Percentiles rank a stretch among this genome's conserved stretches.
These are phyloP conservation scores for Macrobrachium nipponense DNA, from an alignment of 1,140 invertebrate species.

Conservation along the genomic window DNA sequence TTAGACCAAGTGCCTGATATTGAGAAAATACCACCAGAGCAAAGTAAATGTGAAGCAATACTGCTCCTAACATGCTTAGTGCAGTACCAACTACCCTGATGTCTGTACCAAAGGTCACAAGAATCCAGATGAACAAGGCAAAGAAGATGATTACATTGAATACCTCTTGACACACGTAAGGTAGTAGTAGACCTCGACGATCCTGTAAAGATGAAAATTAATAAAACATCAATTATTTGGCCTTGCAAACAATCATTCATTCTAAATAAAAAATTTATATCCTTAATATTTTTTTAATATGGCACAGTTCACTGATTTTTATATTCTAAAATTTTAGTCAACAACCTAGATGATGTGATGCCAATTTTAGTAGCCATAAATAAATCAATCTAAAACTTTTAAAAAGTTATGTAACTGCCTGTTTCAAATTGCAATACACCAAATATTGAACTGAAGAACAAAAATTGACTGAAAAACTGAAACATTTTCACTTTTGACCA, in stretches of 20 bases:
- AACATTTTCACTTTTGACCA: no score
- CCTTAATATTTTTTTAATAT: background rate
- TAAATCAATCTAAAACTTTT: no score
- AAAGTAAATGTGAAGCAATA: conserved; percentile 45
- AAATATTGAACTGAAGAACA: no score
- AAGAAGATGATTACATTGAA: conserved; percentile 24
- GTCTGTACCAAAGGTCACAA: conserved; percentile 28
- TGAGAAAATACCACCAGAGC: conserved; percentile 61
- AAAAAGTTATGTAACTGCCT: no score
- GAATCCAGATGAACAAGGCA: conserved; percentile 28
- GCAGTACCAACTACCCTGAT: background rate
- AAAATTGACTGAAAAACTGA: no score
- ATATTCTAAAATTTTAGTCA: no score
- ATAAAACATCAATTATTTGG: background rate
- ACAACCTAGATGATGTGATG: no score
- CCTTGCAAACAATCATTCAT: background rate
- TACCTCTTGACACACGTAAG: conserved; percentile 35
- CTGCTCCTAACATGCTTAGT: background rate
- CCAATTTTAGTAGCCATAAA: no score
- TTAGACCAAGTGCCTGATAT: conserved; percentile 62
- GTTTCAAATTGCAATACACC: no score
- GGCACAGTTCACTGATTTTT: no score
- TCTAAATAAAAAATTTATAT: background rate
- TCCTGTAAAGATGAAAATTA: conserved; percentile 43
- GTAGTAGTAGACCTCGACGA: conserved; percentile 55